Evolutionary conservation across 2,113 vertebrate genomes (phyloP).

Genomic region (Cisticola juncidis): DNA sequence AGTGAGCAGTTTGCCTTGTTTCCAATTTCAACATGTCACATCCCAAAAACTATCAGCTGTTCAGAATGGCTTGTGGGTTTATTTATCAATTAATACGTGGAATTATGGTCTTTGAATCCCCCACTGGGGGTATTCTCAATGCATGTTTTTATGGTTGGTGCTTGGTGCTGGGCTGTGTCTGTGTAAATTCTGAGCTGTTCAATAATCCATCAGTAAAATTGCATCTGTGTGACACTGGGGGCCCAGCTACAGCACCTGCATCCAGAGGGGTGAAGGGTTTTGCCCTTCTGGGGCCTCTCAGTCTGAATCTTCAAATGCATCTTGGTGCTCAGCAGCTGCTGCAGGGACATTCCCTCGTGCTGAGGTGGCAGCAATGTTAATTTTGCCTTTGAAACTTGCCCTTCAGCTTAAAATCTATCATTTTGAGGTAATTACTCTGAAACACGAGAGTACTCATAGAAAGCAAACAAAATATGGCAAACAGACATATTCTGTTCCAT

Average conservation of each 20-base stretch:
- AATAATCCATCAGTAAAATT: background rate
- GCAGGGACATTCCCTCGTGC: background rate
- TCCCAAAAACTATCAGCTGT: background rate
- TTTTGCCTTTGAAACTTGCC: background rate
- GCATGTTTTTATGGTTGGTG: background rate
- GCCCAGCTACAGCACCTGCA: background rate
- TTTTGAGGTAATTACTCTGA: background rate
- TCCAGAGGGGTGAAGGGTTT: background rate
- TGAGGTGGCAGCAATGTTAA: background rate
- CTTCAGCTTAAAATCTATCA: background rate
- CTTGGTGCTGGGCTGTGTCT: background rate
- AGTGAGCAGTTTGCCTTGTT: background rate
- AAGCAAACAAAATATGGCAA: background rate
- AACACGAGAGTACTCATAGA: background rate
- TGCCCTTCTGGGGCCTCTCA: background rate
- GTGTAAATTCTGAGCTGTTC: background rate
- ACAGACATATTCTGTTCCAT: background rate
- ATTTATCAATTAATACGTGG: background rate
- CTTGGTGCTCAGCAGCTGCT: background rate
- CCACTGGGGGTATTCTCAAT: rapidly evolving
- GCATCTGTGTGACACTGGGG: background rate
- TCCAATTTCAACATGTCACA: background rate
- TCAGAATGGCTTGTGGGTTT: background rate
- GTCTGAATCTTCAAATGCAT: background rate
- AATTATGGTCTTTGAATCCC: background rate